Evolutionary conservation across 2,888 invertebrate species (phyloP).

Genomic region (Cosmopolites sordidus): DNA sequence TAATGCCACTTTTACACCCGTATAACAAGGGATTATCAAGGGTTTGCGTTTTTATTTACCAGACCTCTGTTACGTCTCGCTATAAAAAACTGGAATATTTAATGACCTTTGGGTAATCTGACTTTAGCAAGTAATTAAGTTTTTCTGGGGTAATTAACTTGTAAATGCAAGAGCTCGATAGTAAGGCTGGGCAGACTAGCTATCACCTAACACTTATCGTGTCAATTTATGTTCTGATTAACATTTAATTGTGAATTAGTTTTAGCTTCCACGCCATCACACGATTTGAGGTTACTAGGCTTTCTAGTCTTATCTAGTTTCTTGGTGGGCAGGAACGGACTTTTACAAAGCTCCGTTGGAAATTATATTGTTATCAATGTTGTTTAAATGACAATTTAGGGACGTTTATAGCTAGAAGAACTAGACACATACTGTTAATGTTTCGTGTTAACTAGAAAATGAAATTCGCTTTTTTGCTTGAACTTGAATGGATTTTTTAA

Average conservation of each 20-base stretch:
- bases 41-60: too few species aligned
- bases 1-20: too few species aligned
- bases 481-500: too few species aligned
- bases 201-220: constrained; percentile 39
- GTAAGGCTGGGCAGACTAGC: constrained; percentile 17
- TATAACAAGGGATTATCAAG: too few species aligned
- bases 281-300: constrained; percentile 16
- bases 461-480: too few species aligned
- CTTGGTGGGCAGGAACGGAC: constrained; percentile 5
- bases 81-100: not conserved
- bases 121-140: constrained; percentile 18
- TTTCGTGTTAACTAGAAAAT: too few species aligned
- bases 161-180: constrained; percentile 25
- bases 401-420: too few species aligned
- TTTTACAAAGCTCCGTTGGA: not conserved
- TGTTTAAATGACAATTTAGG: too few species aligned
- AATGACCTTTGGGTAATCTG: not conserved
- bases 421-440: too few species aligned
- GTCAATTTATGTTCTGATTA: constrained; percentile 45
- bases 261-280: constrained; percentile 42
- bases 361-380: too few species aligned
- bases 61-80: too few species aligned
- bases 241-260: constrained; percentile 46
- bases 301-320: constrained; percentile 12
- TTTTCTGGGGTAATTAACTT: constrained; percentile 22